Base-by-base conservation (phyloP, 2,797 vertebrate species). In the Ataeniobius toweri region DNA sequence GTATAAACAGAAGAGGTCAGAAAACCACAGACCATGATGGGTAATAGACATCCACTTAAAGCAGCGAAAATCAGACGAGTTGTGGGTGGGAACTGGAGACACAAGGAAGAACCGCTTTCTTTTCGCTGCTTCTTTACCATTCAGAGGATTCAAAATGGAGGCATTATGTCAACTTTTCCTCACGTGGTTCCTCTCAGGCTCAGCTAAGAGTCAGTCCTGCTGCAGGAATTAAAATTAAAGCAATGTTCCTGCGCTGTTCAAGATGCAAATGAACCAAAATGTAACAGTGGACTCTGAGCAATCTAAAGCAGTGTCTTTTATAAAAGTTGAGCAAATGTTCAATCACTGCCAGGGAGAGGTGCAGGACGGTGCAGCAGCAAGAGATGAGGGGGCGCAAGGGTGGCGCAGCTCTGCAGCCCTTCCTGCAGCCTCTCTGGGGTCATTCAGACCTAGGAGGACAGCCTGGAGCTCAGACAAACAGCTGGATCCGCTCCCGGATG, bases 401-500 rank as follows among this genome's bases (percentile, higher is more conserved):
- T 22, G 5, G 39, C 13, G 39, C 39, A 6, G 10, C 39, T 68
- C 39, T 41, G 22, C 12, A 44, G 39, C 39, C 65, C 61, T 71
- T 68, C 3, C 51, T 53, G 71, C 61, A n/a, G 67, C 72, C 41
- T 50, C 59, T 71, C 73, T 80, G 70, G 65, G 65, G 71, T 71
- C 8, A 6, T 59, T n/a, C 3, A 36, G 75, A 78, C 74, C 70
- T n/a, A 70, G 73, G 74, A 59, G 50, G 63, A 69, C 50, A 59
- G 46, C 58, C 65, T 26, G 39, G 13, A 31, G 90, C 86, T 96
- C 95, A 99, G 82, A 99, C 98, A 0, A 98, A 99, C 74, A 99
- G 94, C 84, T 96, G 98, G 87, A 99, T 99, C 83, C 97, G 95
- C 90, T 99, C 98, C 0, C 97, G 97, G 94, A 99, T 97, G 85